Evolutionary conservation across 2,797 vertebrate genomes (phyloP).

Genomic region (Echeneis naucrates): DNA sequence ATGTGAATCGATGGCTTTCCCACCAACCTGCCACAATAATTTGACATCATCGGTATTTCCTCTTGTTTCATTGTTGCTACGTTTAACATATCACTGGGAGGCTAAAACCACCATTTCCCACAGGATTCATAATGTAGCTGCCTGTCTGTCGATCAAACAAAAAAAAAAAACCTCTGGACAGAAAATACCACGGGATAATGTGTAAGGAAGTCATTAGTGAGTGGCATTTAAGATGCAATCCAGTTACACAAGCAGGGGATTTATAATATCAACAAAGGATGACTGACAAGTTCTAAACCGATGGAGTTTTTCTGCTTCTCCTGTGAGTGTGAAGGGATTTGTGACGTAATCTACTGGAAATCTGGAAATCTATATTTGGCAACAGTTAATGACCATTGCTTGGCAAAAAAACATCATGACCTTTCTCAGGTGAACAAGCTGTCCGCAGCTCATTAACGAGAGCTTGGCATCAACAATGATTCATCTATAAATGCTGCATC

Average conservation of each 20-base stretch:
- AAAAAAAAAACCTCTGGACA: conserved; percentile 15
- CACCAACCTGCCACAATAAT: conserved; percentile 10
- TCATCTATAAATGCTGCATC: not conserved
- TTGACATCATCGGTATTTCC: conserved; percentile 21
- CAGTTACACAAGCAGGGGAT: conserved; percentile 59
- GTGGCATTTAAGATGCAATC: conserved; percentile 71
- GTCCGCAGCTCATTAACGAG: conserved; percentile 25
- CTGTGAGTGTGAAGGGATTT: conserved; percentile 26
- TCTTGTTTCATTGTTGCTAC: conserved; percentile 37
- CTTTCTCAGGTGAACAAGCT: conserved; percentile 29
- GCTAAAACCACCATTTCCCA: conserved; percentile 48
- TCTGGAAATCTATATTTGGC: conserved; percentile 49
- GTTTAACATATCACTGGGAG: conserved; percentile 19
- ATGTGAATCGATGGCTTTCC: conserved; percentile 22
- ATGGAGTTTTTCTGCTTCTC: conserved; percentile 41
- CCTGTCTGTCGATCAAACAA: conserved; percentile 49
- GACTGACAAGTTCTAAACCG: conserved; percentile 62
- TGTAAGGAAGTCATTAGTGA: conserved; percentile 66
- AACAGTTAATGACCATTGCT: conserved; percentile 49
- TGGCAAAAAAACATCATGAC: conserved; percentile 33
- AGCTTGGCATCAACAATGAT: conserved; percentile 31
- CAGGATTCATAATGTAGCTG: conserved; percentile 59
- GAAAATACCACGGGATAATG: conserved; percentile 64
- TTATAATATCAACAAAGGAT: conserved; percentile 63
- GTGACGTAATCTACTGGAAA: conserved; percentile 47